Conservation (phyloP, 2,113 vertebrate species). For the Motacilla alba region DNA sequence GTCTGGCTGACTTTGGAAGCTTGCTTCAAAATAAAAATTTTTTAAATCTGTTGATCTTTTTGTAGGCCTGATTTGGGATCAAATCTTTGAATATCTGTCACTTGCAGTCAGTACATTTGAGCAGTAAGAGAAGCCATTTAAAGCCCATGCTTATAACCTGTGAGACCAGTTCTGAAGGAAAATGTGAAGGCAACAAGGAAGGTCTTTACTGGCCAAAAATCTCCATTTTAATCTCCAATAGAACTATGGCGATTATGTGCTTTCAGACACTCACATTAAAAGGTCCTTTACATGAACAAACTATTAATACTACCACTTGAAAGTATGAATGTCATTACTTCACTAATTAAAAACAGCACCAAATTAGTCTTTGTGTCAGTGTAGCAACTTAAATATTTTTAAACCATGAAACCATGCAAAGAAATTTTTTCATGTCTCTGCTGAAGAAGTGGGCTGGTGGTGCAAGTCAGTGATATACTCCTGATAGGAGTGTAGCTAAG, state of each 20-base stretch:
- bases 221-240: background rate
- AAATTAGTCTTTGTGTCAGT: background rate
- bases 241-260: background rate
- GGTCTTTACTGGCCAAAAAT: background rate
- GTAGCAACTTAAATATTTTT: background rate
- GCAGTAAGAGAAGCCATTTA: background rate
- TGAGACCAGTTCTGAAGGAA: background rate
- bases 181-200: background rate
- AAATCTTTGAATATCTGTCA: background rate
- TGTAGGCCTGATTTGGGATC: background rate
- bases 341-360: background rate
- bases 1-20: background rate
- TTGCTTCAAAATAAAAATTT: background rate
- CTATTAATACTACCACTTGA: background rate
- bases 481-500: background rate
- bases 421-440: background rate
- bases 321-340: background rate
- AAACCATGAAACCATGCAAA: background rate
- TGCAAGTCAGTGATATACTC: background rate
- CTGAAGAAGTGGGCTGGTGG: background rate
- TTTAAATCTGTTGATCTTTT: background rate
- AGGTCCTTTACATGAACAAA: background rate
- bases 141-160: background rate
- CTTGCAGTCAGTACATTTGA: background rate
- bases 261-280: background rate